Evolutionary conservation across 2,797 vertebrate genomes (phyloP).

Genomic region (Falco peregrinus): DNA sequence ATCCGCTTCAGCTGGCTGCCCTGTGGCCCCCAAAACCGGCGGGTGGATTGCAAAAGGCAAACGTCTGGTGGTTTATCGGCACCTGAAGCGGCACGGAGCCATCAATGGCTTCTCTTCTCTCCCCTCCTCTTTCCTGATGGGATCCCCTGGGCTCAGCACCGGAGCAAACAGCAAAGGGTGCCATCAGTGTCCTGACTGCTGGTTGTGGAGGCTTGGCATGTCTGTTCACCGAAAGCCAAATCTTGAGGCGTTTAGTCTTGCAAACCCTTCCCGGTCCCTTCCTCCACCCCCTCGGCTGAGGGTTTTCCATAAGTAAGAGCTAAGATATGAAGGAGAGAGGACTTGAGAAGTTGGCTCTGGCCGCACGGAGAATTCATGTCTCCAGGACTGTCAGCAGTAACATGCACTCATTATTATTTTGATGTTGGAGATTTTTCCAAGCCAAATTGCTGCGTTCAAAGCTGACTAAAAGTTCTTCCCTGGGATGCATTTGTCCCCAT

Average conservation of each 20-base stretch:
- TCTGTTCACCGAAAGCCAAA: neutral
- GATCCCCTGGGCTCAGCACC: neutral
- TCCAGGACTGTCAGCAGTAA: conserved; percentile 22
- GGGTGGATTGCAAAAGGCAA: neutral
- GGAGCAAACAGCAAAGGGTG: neutral
- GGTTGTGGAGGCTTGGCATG: neutral
- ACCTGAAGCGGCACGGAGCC: neutral
- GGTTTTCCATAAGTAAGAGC: neutral
- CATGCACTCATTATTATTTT: conserved; percentile 12
- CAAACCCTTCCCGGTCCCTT: neutral
- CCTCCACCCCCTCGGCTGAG: neutral
- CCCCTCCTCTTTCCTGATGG: fast-evolving
- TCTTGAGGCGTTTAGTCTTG: neutral
- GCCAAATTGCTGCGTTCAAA: conserved; percentile 9
- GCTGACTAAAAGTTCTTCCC: conserved; percentile 8
- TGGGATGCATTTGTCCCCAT: neutral
- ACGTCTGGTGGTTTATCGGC: neutral
- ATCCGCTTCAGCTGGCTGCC: neutral
- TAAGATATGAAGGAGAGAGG: neutral
- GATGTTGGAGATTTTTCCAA: neutral
- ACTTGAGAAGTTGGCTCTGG: neutral
- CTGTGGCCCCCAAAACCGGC: neutral
- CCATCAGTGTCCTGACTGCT: neutral
- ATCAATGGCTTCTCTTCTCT: neutral
- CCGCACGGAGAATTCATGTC: neutral